phyloP scores from a whole-genome alignment of 2,113 vertebrate species.

The Chauna torquata region DNA sequence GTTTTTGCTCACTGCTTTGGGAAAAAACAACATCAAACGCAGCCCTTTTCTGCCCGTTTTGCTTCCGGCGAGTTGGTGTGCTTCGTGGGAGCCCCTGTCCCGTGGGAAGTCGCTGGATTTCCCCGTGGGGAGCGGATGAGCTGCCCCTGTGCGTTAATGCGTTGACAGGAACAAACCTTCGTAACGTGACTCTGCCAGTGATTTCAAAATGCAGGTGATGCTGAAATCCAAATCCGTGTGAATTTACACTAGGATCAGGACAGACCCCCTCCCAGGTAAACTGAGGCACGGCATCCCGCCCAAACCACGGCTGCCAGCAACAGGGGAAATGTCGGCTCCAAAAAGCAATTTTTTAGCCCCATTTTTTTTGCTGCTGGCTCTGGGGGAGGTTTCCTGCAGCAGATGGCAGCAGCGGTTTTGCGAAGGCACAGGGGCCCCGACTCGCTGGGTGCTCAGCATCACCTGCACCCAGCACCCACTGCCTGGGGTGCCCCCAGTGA shows the following conservation, averaged over 20 bases:
- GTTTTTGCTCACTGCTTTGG: not conserved
- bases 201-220: accelerated
- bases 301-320: not conserved
- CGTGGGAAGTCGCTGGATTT: not conserved
- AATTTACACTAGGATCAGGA: accelerated
- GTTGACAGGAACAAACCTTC: accelerated
- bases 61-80: not conserved
- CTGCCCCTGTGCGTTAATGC: accelerated
- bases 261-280: not conserved
- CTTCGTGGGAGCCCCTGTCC: not conserved
- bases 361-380: not conserved
- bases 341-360: not conserved
- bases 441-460: not conserved
- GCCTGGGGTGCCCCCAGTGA: not conserved
- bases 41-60: not conserved
- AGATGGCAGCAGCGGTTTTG: conserved; percentile 49
- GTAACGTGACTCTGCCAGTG: accelerated
- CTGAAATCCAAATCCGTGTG: not conserved
- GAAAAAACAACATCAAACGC: not conserved
- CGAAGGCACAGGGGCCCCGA: accelerated
- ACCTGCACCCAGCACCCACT: not conserved
- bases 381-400: not conserved
- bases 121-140: accelerated
- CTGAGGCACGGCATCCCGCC: not conserved
- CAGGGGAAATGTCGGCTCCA: accelerated